These are phyloP conservation scores for Ceratotherium simum DNA, from an alignment of 2,113 vertebrate genomes.

Conservation along the genomic window DNA sequence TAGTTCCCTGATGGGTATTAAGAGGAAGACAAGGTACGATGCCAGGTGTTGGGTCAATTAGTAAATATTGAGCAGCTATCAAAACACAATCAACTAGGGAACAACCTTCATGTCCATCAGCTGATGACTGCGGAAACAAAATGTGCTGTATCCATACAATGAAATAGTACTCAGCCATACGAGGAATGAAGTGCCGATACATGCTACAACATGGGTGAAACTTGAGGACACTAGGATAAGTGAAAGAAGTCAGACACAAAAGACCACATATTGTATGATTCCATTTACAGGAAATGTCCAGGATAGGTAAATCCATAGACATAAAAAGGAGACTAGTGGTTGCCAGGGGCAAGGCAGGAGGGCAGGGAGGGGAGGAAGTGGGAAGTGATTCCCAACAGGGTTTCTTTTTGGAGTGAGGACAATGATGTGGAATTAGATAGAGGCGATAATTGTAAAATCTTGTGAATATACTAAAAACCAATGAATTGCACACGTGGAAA, in stretches of 20 bases:
- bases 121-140: background rate
- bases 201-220: background rate
- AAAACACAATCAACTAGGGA: conserved; percentile 3
- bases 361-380: background rate
- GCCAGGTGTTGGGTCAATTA: background rate
- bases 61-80: background rate
- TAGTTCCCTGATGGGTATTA: background rate
- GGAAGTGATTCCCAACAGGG: background rate
- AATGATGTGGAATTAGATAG: background rate
- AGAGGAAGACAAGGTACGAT: background rate
- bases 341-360: background rate
- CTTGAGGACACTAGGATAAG: background rate
- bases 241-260: background rate
- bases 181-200: background rate
- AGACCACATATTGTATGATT: background rate
- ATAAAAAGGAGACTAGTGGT: background rate
- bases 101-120: background rate
- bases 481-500: background rate
- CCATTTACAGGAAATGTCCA: background rate
- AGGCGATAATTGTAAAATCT: background rate
- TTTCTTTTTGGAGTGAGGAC: background rate
- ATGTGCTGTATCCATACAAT: background rate
- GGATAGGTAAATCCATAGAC: background rate
- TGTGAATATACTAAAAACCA: background rate
- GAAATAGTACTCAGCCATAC: background rate